phyloP scores from a whole-genome alignment of 1,140 invertebrate genomes.

The Drosophila neocordata region DNA sequence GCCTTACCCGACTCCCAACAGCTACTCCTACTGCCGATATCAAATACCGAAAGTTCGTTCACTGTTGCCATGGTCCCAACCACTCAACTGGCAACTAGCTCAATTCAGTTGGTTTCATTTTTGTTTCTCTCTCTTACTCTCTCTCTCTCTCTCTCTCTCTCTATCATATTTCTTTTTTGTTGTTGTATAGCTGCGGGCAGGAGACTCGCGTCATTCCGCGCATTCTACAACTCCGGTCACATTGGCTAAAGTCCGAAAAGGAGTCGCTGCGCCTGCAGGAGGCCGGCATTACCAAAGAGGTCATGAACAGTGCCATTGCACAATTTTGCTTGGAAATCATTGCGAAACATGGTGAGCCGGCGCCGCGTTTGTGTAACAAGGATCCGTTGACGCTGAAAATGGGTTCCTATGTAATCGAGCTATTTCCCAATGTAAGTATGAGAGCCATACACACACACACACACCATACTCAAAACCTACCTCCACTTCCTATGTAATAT shows the following conservation, averaged over 20 bases:
- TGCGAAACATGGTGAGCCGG: constrained; percentile 96
- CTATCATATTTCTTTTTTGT: not conserved
- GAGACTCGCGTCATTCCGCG: constrained; percentile 98
- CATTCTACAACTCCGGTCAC: constrained; percentile 94
- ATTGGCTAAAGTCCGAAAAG: constrained; percentile 96
- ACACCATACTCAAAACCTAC: not conserved
- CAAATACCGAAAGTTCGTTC: constrained; percentile 7
- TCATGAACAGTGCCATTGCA: constrained; percentile 96
- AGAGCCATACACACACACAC: not conserved
- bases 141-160: not conserved
- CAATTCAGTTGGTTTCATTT: too few species aligned
- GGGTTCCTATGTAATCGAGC: constrained; percentile 91
- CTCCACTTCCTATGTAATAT: not conserved
- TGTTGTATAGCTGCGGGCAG: constrained; percentile 93
- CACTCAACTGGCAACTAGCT: too few species aligned
- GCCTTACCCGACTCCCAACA: not conserved
- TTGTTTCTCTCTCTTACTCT: constrained; percentile 29
- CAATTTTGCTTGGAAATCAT: constrained; percentile 98
- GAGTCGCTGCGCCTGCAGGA: constrained; percentile 94
- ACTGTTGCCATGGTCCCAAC: constrained; percentile 9
- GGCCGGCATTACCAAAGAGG: constrained; percentile 96
- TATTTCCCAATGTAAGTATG: constrained; percentile 88
- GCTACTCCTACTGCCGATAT: not conserved
- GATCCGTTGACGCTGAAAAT: constrained; percentile 99
- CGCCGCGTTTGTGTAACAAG: constrained; percentile 97